phyloP scores from a whole-genome alignment of 2,888 invertebrate species.

The Polylopha cassiicola region DNA sequence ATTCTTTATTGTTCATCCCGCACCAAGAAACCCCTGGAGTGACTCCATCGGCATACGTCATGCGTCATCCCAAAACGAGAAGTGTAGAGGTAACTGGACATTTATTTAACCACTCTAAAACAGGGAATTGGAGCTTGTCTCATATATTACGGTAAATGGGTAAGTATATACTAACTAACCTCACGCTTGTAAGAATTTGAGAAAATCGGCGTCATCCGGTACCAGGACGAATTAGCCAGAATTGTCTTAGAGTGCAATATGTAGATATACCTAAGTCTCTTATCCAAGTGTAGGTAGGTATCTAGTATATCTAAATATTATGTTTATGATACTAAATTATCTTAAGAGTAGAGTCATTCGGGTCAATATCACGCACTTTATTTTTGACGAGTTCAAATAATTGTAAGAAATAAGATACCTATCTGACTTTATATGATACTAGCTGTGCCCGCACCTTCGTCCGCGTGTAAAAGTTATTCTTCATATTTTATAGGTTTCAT shows the following conservation, averaged over 20 bases:
- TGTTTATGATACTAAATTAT: too few relatives aligned
- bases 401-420: too few relatives aligned
- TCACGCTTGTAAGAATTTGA: conserved; percentile 70
- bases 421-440: too few relatives aligned
- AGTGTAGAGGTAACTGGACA: conserved; percentile 79
- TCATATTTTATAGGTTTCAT: too few relatives aligned
- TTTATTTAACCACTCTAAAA: conserved; percentile 44
- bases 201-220: conserved; percentile 74
- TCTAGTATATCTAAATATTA: too few relatives aligned
- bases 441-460: too few relatives aligned
- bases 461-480: too few relatives aligned
- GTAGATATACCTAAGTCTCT: conserved; percentile 9
- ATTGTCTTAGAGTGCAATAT: conserved; percentile 40
- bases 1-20: conserved; percentile 86
- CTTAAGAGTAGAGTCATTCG: too few relatives aligned
- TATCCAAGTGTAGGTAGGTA: too few relatives aligned
- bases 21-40: conserved; percentile 87
- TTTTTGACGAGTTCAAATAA: too few relatives aligned
- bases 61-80: conserved; percentile 83
- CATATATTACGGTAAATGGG: conserved; percentile 27
- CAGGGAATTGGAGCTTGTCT: conserved; percentile 46
- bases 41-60: conserved; percentile 85
- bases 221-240: conserved; percentile 64
- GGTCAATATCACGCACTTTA: too few relatives aligned
- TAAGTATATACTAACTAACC: conserved; percentile 45